phyloP scores from a whole-genome alignment of 1,140 invertebrate genomes.

The Heliconius eleuchia region DNA sequence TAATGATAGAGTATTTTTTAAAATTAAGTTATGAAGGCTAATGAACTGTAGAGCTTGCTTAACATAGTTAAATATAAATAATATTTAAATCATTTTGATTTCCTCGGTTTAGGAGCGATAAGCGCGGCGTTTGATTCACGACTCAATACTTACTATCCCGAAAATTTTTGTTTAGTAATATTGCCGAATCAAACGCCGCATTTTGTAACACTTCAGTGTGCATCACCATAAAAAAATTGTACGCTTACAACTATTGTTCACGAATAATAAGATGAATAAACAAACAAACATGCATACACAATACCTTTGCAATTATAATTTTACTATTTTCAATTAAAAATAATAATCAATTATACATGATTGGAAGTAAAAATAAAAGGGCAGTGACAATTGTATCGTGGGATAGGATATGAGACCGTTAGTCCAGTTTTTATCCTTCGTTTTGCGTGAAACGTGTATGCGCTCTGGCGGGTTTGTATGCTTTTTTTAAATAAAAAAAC shows the following conservation, averaged over 20 bases:
- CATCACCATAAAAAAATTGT: too few relatives aligned
- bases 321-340: not conserved
- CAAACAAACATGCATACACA: not conserved
- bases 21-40: too few relatives aligned
- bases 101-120: too few relatives aligned
- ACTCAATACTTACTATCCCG: too few relatives aligned
- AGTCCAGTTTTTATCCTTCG: not conserved
- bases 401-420: constrained; percentile 11
- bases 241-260: too few relatives aligned
- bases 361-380: constrained; percentile 7
- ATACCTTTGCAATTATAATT: not conserved
- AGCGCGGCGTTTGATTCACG: not conserved
- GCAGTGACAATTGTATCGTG: not conserved
- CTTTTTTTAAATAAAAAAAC: not conserved
- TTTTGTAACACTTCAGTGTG: not conserved
- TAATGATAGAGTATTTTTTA: too few relatives aligned
- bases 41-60: too few relatives aligned
- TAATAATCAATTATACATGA: not conserved
- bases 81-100: too few relatives aligned
- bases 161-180: too few relatives aligned
- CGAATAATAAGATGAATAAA: too few relatives aligned
- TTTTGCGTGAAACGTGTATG: not conserved
- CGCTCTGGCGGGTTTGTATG: not conserved
- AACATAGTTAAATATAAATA: too few relatives aligned
- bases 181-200: not conserved